A percentile compares a stretch with the other conserved stretches of the same genome.
phyloP scores from a whole-genome alignment of 2,797 vertebrate species.

The Parauchenoglanis ngamensis region DNA sequence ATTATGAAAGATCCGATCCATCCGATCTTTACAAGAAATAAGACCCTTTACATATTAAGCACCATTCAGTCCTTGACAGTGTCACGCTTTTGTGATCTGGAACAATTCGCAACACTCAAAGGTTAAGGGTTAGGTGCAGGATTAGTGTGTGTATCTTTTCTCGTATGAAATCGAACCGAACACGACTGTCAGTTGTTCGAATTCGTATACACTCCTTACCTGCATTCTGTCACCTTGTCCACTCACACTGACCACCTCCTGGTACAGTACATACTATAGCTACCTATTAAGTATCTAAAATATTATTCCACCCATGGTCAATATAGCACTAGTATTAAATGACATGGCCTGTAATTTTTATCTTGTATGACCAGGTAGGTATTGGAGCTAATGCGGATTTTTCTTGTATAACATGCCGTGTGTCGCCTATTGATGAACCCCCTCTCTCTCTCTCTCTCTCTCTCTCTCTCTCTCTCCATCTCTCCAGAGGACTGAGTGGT shows the following conservation, averaged over 20 bases:
- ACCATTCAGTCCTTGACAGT: background rate
- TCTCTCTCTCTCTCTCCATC: background rate
- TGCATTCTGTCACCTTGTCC: background rate
- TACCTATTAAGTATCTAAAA: background rate
- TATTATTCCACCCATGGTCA: background rate
- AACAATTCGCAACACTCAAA: background rate
- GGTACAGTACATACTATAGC: background rate
- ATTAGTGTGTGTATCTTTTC: background rate
- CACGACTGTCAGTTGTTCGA: too few species aligned
- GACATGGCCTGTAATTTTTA: background rate
- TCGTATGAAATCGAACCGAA: too few species aligned
- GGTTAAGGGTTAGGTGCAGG: background rate
- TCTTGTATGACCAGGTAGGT: background rate
- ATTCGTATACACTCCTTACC: background rate
- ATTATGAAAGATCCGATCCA: background rate
- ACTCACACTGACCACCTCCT: background rate
- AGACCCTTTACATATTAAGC: background rate
- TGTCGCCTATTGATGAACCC: conserved; percentile 45
- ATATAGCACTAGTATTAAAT: background rate
- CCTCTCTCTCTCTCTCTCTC: background rate
- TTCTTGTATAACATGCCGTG: conserved; percentile 53
- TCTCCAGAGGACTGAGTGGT: background rate
- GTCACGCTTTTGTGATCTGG: background rate
- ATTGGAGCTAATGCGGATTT: conserved; percentile 58
- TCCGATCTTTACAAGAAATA: background rate